phyloP scores from a whole-genome alignment of 1,140 invertebrate species.

The Sarcophaga bullata region DNA sequence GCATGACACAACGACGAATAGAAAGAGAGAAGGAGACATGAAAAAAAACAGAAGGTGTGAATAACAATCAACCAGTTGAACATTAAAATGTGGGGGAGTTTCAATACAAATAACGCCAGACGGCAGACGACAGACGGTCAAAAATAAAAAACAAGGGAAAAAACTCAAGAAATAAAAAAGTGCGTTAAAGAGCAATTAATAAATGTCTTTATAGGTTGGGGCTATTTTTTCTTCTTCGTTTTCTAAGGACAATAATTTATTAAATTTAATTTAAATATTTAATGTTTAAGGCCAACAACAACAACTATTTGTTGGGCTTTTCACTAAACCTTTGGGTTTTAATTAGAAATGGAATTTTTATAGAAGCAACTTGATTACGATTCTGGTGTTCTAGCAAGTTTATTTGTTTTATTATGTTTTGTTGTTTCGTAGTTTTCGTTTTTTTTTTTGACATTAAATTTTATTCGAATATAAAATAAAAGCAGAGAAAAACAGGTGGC shows the following conservation, averaged over 20 bases:
- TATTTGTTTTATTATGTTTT: too few relatives aligned
- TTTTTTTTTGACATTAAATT: too few relatives aligned
- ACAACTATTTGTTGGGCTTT: too few relatives aligned
- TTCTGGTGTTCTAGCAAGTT: too few relatives aligned
- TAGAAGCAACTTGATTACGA: too few relatives aligned
- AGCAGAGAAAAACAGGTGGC: conserved; percentile 15
- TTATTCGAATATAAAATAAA: not conserved
- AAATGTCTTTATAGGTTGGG: conserved; percentile 28
- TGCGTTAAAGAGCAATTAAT: conserved; percentile 31
- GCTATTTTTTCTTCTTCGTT: too few relatives aligned
- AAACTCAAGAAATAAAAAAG: not conserved
- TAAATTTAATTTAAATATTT: conserved; percentile 11
- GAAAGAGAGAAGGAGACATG: not conserved
- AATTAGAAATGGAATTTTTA: too few relatives aligned
- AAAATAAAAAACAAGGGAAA: not conserved
- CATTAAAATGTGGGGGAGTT: conserved; percentile 27
- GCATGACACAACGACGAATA: not conserved
- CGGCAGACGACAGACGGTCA: not conserved
- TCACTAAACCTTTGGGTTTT: too few relatives aligned
- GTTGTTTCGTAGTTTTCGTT: too few relatives aligned
- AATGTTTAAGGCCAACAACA: not conserved
- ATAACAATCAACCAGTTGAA: not conserved
- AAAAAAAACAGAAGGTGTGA: conserved; percentile 5
- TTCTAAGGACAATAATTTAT: not conserved
- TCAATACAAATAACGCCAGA: not conserved